Evolutionary conservation across 2,888 invertebrate genomes (phyloP).

Genomic region (Polymixis flavicincta): DNA sequence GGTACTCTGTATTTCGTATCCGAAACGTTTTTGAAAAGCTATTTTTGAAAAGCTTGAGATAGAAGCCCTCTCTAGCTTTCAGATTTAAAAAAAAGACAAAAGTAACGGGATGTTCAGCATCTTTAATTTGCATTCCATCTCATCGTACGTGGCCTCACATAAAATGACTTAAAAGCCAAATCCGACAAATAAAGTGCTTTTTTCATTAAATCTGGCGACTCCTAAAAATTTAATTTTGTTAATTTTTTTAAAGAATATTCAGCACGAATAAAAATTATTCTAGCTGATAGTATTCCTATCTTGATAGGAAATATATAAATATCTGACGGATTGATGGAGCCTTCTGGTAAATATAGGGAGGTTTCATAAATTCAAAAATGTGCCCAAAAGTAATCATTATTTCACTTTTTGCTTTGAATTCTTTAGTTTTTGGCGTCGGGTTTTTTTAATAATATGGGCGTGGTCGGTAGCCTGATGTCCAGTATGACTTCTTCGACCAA

Average conservation of each 20-base stretch:
- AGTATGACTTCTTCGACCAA: background rate
- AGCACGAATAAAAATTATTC: background rate
- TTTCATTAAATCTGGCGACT: background rate
- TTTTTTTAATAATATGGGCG: too few species aligned
- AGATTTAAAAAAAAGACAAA: background rate
- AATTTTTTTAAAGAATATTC: background rate
- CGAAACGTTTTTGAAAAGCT: too few species aligned
- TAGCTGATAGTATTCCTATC: background rate
- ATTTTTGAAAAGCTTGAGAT: background rate
- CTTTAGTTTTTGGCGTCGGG: background rate
- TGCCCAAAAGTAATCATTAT: background rate
- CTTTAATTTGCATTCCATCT: background rate
- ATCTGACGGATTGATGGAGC: background rate
- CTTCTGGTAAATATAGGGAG: background rate
- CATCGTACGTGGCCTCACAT: background rate
- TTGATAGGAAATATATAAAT: background rate
- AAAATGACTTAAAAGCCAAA: background rate
- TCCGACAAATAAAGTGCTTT: background rate
- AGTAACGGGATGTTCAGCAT: background rate
- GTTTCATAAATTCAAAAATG: background rate
- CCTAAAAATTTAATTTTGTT: background rate
- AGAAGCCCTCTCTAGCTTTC: background rate
- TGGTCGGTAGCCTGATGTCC: background rate
- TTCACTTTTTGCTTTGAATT: background rate
- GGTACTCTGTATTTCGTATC: too few species aligned